Conservation (phyloP, 2,113 vertebrate genomes). For the Formicarius rufipectus region DNA sequence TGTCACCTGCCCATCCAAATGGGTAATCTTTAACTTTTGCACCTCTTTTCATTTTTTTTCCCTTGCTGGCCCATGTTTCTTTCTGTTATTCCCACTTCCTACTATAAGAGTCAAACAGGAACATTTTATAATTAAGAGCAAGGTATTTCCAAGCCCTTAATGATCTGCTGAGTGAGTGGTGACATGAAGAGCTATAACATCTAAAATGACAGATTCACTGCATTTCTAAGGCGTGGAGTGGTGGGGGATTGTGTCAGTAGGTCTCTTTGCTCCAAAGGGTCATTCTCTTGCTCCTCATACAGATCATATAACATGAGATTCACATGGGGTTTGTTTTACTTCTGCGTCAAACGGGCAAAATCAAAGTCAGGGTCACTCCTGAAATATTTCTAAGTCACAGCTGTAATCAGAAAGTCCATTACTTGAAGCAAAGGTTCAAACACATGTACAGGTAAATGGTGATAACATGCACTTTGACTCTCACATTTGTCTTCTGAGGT, state of each 20-base stretch:
- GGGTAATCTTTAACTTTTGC: neutral
- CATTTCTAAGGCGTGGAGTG: neutral
- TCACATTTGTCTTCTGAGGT: neutral
- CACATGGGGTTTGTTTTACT: neutral
- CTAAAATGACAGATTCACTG: neutral
- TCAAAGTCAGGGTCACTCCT: neutral
- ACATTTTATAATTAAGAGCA: neutral
- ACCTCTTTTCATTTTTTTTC: neutral
- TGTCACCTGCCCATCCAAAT: neutral
- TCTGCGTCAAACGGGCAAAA: neutral
- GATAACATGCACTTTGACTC: neutral
- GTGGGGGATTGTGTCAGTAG: neutral
- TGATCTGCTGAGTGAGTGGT: neutral
- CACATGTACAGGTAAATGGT: neutral
- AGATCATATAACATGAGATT: neutral
- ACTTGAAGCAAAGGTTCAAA: neutral
- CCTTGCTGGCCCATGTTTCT: fast-evolving
- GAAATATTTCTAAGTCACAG: neutral
- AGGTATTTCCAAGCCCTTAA: neutral
- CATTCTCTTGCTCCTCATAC: neutral
- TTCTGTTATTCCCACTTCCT: neutral
- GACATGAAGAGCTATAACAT: neutral
- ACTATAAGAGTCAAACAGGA: neutral
- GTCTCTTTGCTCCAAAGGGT: neutral
- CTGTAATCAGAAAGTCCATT: neutral